phyloP scores from a whole-genome alignment of 64 coral and sea anemone species.

The Porites lutea region DNA sequence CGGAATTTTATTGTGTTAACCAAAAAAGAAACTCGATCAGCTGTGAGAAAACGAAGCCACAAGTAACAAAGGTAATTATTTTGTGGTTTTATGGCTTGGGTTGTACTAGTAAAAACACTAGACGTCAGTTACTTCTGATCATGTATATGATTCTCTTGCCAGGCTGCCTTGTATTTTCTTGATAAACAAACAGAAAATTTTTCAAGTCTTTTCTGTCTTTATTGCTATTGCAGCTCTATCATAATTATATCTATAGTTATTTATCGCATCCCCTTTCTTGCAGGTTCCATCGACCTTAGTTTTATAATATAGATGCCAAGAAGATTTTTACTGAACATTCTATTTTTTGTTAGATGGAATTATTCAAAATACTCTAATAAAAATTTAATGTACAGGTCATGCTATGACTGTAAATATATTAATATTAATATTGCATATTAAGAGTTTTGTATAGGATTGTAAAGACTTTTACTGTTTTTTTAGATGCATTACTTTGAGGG shows the following conservation, averaged over 20 bases:
- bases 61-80: too few relatives aligned
- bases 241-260: not conserved
- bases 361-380: conserved; percentile 42
- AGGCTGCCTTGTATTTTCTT: too few relatives aligned
- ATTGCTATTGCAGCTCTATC: not conserved
- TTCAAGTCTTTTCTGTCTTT: too few relatives aligned
- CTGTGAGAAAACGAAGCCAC: too few relatives aligned
- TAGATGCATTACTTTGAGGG: not conserved
- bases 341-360: conserved; percentile 54
- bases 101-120: too few relatives aligned
- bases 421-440: not conserved
- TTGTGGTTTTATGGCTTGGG: too few relatives aligned
- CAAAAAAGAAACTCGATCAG: too few relatives aligned
- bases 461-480: conserved; percentile 33
- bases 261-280: conserved; percentile 38
- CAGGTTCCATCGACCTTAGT: conserved; percentile 92
- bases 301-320: conserved; percentile 42
- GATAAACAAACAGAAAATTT: too few relatives aligned
- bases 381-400: conserved; percentile 58
- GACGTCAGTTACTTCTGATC: too few relatives aligned
- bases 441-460: conserved; percentile 58
- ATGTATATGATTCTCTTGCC: too few relatives aligned
- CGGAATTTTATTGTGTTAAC: too few relatives aligned
- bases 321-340: conserved; percentile 42
- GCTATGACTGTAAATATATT: conserved; percentile 44